phyloP scores from a whole-genome alignment of 2,797 vertebrate species.

The Notoglanidium macrostoma region DNA sequence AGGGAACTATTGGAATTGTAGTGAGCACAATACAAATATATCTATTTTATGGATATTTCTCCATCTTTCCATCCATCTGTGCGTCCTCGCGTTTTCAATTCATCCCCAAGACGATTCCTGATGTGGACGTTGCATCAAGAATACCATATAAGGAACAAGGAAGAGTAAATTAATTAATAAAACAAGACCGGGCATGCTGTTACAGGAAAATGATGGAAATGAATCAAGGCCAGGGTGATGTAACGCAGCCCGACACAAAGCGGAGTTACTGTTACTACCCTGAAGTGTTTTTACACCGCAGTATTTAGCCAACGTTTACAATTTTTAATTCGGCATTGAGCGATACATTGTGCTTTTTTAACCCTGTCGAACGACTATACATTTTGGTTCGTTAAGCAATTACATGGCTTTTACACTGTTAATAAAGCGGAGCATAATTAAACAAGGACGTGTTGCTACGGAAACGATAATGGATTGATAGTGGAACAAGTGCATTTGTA shows the following conservation, averaged over 20 bases:
- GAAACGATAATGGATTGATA: not conserved
- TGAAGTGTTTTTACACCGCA: not conserved
- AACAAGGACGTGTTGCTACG: not conserved
- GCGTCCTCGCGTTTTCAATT: not conserved
- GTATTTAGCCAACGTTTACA: not conserved
- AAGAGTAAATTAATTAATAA: not conserved
- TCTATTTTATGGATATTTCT: not conserved
- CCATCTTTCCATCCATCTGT: not conserved
- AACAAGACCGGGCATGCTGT: not conserved
- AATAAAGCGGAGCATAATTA: not conserved
- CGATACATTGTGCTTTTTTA: not conserved
- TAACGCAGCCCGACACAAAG: not conserved
- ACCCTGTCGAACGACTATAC: not conserved
- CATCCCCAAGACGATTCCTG: not conserved
- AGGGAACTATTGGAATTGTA: not conserved
- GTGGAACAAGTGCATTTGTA: not conserved
- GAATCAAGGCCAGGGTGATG: not conserved
- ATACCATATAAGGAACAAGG: not conserved
- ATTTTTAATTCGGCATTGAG: not conserved
- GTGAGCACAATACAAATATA: not conserved
- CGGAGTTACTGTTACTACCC: not conserved
- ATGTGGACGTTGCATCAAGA: not conserved
- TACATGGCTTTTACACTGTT: not conserved
- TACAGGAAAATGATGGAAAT: not conserved
- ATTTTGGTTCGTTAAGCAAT: not conserved